These are phyloP conservation scores for Myrmecobius fasciatus DNA, from an alignment of 2,113 vertebrate genomes.

Conservation along the genomic window DNA sequence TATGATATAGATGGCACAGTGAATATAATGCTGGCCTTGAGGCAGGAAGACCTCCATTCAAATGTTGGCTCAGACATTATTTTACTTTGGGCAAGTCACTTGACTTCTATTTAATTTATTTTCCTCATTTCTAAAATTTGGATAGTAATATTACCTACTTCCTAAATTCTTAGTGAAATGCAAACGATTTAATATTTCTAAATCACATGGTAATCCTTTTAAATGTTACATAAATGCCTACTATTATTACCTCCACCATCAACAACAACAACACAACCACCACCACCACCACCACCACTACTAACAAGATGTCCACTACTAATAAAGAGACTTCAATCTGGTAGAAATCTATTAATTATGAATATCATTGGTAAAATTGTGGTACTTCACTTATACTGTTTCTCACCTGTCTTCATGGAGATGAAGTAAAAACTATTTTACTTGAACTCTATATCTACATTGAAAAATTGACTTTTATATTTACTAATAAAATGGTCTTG, in stretches of 20 bases:
- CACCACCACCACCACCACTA: background rate
- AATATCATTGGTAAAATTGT: constrained; percentile 20
- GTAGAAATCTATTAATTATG: constrained; percentile 28
- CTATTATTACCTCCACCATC: background rate
- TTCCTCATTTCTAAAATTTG: background rate
- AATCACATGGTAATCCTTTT: background rate
- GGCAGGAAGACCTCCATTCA: background rate
- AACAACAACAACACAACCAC: too few relatives aligned
- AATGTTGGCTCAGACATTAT: background rate
- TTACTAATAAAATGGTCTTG: background rate
- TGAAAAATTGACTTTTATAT: background rate
- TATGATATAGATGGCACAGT: background rate
- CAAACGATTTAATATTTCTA: background rate
- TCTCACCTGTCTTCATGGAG: constrained; percentile 34
- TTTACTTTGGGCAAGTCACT: background rate
- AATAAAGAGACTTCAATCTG: background rate
- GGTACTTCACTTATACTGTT: background rate
- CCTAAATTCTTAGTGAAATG: background rate
- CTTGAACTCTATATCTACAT: constrained; percentile 16
- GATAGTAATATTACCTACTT: background rate
- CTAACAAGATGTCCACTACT: background rate
- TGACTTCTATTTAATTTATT: background rate
- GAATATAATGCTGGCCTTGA: background rate
- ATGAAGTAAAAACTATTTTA: constrained; percentile 46
- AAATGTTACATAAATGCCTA: background rate